These are phyloP conservation scores for Zaprionus camerounensis DNA, from an alignment of 1,140 invertebrate genomes.

Conservation along the genomic window DNA sequence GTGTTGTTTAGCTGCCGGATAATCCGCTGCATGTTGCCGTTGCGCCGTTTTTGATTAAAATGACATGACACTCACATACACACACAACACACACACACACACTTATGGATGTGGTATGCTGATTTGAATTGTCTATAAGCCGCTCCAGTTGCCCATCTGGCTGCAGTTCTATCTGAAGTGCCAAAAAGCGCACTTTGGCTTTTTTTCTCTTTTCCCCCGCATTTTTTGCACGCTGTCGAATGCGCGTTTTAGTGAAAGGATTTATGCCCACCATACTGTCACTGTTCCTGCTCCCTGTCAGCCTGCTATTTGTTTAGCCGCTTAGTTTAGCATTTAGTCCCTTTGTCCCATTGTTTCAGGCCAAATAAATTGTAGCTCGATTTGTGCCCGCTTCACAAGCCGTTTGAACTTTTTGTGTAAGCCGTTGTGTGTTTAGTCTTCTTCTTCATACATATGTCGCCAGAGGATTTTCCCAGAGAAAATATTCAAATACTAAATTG, in stretches of 20 bases:
- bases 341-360: conserved; percentile 60
- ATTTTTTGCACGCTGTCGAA: conserved; percentile 63
- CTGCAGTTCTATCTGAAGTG: conserved; percentile 69
- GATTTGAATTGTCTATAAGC: conserved; percentile 73
- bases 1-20: conserved; percentile 80
- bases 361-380: conserved; percentile 26
- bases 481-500: neutral
- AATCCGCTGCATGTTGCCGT: conserved; percentile 74
- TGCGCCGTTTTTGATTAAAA: conserved; percentile 71
- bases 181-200: conserved; percentile 73
- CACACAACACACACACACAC: conserved; percentile 24
- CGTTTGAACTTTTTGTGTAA: conserved; percentile 49
- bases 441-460: conserved; percentile 1
- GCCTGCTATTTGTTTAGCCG: conserved; percentile 72
- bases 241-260: conserved; percentile 70
- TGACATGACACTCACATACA: conserved; percentile 41
- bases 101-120: conserved; percentile 21
- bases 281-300: neutral
- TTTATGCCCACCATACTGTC: conserved; percentile 56
- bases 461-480: neutral
- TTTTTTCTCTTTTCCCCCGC: conserved; percentile 15
- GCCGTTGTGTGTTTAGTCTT: conserved; percentile 8
- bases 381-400: conserved; percentile 30
- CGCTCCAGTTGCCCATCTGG: conserved; percentile 34
- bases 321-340: conserved; percentile 65